Conservation (phyloP, 2,113 vertebrate genomes). For the Ceratotherium simum region DNA sequence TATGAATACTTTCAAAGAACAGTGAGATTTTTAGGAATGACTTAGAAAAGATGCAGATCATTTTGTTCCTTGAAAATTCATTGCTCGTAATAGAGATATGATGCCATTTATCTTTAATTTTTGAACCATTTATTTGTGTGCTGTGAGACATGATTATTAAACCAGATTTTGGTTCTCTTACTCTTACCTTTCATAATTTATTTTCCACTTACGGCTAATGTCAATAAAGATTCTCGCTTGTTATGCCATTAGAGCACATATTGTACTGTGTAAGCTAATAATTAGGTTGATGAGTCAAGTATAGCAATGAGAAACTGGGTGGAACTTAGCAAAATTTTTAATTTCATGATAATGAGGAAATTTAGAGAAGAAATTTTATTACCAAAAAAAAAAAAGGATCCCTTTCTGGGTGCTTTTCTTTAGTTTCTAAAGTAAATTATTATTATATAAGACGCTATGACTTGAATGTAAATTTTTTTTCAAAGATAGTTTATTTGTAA, state of each 20-base stretch:
- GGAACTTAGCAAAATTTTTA: conserved; percentile 58
- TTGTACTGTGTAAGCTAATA: background rate
- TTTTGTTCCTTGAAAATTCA: conserved; percentile 3
- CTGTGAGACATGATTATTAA: background rate
- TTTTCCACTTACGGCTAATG: background rate
- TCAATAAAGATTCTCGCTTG: conserved; percentile 5
- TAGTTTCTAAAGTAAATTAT: conserved; percentile 10
- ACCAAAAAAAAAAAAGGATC: background rate
- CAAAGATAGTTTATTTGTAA: conserved; percentile 64
- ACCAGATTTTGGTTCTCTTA: background rate
- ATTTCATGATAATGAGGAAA: conserved; percentile 27
- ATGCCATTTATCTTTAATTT: background rate
- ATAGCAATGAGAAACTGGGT: conserved; percentile 41
- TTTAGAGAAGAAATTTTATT: background rate
- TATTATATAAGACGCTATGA: background rate
- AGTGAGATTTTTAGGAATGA: conserved; percentile 23
- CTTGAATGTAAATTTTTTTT: background rate
- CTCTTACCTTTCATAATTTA: background rate
- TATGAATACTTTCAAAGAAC: conserved; percentile 30
- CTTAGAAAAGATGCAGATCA: background rate
- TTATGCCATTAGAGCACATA: background rate
- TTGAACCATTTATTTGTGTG: background rate
- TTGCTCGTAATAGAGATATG: background rate
- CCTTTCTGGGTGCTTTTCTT: background rate
- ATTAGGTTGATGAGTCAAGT: conserved; percentile 56